phyloP scores from a whole-genome alignment of 2,888 invertebrate genomes.

The Volucella inflata region DNA sequence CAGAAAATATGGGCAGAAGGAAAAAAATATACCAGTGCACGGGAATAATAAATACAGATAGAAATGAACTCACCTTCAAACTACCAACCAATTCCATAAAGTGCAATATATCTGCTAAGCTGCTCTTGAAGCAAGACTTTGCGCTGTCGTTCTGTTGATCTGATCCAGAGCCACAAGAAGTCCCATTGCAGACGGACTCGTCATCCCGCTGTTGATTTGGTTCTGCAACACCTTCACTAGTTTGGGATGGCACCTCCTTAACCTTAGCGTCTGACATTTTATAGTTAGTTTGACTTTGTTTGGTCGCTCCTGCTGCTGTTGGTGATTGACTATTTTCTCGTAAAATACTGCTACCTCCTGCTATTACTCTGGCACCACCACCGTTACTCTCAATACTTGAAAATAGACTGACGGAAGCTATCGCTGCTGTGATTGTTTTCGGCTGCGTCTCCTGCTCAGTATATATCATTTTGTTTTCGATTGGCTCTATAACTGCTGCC shows the following conservation, averaged over 20 bases:
- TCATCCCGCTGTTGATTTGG: conserved; percentile 31
- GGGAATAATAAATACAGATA: conserved; percentile 68
- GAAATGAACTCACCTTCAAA: conserved; percentile 86
- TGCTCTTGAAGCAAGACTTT: conserved; percentile 81
- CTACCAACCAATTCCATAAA: conserved; percentile 90
- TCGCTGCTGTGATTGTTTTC: conserved; percentile 76
- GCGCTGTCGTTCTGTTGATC: conserved; percentile 37
- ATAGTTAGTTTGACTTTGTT: conserved; percentile 27
- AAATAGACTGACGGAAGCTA: conserved; percentile 71
- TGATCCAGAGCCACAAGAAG: conserved; percentile 52
- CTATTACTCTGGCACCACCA: conserved; percentile 40
- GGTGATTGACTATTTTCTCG: conserved; percentile 28
- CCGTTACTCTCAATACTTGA: conserved; percentile 63
- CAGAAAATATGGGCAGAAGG: conserved; percentile 21
- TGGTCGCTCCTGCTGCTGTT: conserved; percentile 3
- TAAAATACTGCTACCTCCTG: conserved; percentile 55
- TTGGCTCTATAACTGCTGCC: background rate
- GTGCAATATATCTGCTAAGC: conserved; percentile 84
- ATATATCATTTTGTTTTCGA: conserved; percentile 53
- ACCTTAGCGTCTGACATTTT: conserved; percentile 59
- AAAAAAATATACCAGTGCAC: conserved; percentile 2
- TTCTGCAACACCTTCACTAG: conserved; percentile 7
- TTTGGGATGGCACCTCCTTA: conserved; percentile 49
- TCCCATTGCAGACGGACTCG: conserved; percentile 47
- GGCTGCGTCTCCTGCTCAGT: conserved; percentile 62